Evolutionary conservation across 2,113 vertebrate genomes (phyloP), one percentile per base, ranked within the genome.

Genomic region (Anoplopoma fimbria): DNA sequence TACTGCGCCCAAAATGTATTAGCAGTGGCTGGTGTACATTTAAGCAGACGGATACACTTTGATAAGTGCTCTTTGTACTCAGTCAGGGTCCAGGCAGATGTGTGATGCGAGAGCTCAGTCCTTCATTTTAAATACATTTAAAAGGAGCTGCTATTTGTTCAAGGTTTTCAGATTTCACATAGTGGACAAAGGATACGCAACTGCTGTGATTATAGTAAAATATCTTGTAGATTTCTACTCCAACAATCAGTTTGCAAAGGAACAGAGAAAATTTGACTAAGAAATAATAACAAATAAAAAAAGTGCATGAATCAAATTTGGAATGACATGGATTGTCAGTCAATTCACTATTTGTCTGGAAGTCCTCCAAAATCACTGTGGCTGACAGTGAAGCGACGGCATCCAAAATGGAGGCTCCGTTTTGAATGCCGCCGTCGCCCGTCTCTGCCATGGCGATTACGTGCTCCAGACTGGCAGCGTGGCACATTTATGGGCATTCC

Each of bases 401-500:
- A 86, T 88, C 83, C 88, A 92, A 90, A 91, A 89, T 87, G 87
- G 88, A 91, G 75, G 79, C 84, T 84, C 60, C 82, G 51, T 81
- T 88, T 88, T 89, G 79, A 86, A 64, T 69, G 78, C 75, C 45
- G 63, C 74, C 67, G 25, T 6, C 42, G 72, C 71, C 73, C 9
- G 69, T 75, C 77, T 68, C 74, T 75, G 79, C 82, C 83, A 80
- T 57, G 78, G 85, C 47, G 75, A 60, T 61, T 23, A 36, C 55
- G 34, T 61, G 89, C 87, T 68, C 77, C 87, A 85, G 83, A 86
- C 87, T 87, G 91, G 91, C 92, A 93, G 71, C 81, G 9, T 87
- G 91, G 89, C 87, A 91, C 92, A 68, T 93, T 93, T 91, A 90
- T 84, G 91, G 93, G 92, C 92, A 92, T 84, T 83, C 86, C 93